Percentiles rank a stretch among this genome's conserved stretches.
phyloP scores from a whole-genome alignment of 2,888 invertebrate species.

The Helleia helle region DNA sequence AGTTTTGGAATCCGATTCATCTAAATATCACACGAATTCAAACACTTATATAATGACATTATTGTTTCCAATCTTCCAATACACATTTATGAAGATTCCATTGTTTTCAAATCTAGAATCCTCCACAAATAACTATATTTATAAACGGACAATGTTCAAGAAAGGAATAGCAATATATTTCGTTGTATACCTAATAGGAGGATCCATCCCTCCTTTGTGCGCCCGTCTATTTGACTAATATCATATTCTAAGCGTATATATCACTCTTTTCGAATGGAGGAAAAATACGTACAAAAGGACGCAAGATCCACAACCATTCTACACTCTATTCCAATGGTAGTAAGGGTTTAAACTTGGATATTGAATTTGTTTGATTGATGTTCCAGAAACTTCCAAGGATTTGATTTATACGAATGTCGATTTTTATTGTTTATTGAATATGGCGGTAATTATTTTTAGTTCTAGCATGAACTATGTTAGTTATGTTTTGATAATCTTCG shows the following conservation, averaged over 20 bases:
- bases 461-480: not conserved
- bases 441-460: not conserved
- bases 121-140: too few species aligned
- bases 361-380: not conserved
- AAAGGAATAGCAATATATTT: not conserved
- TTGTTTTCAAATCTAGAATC: too few species aligned
- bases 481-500: too few species aligned
- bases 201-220: conserved; percentile 18
- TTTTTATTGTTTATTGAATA: not conserved
- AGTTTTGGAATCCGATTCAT: too few species aligned
- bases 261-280: conserved; percentile 16
- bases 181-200: not conserved
- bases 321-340: not conserved
- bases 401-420: not conserved
- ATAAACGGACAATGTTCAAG: conserved; percentile 2
- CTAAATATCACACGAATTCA: too few species aligned
- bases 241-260: conserved; percentile 19
- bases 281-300: conserved; percentile 9
- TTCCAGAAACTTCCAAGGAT: not conserved
- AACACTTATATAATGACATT: too few species aligned
- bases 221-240: conserved; percentile 23
- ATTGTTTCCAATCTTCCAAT: too few species aligned
- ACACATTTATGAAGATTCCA: too few species aligned
- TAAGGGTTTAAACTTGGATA: not conserved
- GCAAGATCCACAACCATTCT: not conserved